These are phyloP conservation scores for Sthenelais limicola DNA, from an alignment of 2,888 invertebrate genomes.

Conservation along the genomic window DNA sequence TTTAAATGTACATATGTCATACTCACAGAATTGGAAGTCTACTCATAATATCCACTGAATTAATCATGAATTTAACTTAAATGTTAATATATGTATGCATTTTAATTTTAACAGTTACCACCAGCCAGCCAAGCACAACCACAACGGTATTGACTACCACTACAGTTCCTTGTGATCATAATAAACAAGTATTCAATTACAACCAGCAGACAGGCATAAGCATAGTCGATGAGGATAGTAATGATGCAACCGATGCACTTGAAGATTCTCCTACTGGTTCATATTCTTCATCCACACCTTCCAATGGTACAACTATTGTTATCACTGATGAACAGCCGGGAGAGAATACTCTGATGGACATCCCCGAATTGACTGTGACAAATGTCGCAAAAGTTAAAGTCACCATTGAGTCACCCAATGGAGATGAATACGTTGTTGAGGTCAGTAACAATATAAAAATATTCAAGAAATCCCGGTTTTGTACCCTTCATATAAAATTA, in stretches of 20 bases:
- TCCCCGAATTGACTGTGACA: constrained; percentile 16
- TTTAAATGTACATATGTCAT: too few relatives aligned
- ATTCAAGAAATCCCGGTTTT: too few relatives aligned
- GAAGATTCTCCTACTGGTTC: not conserved
- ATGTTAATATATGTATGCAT: too few relatives aligned
- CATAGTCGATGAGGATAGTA: not conserved
- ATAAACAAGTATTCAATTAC: constrained; percentile 20
- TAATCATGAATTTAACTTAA: too few relatives aligned
- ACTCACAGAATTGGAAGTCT: too few relatives aligned
- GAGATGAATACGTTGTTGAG: not conserved
- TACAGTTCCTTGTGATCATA: constrained; percentile 10
- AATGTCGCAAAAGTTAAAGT: not conserved
- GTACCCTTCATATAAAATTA: too few relatives aligned
- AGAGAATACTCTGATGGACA: constrained; percentile 11
- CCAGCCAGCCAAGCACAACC: constrained; percentile 2
- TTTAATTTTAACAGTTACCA: too few relatives aligned
- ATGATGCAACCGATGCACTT: not conserved
- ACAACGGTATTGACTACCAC: constrained; percentile 6
- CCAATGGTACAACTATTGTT: not conserved
- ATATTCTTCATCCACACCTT: not conserved
- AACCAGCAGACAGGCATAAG: not conserved
- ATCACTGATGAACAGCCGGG: constrained; percentile 17
- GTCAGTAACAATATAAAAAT: too few relatives aligned
- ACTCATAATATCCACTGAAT: too few relatives aligned
- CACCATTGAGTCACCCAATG: constrained; percentile 1